A percentile compares a stretch with the other conserved stretches of the same genome.
These are phyloP conservation scores for Dexiosoma caninum DNA, from an alignment of 2,888 invertebrate species.

Conservation along the genomic window DNA sequence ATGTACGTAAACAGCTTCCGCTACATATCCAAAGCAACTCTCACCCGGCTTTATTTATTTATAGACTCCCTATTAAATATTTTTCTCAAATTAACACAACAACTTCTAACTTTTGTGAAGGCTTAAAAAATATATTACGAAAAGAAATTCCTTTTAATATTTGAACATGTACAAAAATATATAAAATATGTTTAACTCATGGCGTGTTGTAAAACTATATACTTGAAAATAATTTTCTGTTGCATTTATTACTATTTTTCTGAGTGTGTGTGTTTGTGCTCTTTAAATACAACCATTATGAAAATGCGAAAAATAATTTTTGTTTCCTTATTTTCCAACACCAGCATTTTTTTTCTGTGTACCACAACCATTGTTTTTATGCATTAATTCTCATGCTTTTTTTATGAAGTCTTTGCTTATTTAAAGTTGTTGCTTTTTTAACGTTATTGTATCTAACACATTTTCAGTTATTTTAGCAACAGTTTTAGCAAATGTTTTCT, in stretches of 20 bases:
- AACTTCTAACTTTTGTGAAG: not conserved
- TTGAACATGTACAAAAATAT: too few species aligned
- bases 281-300: slow-evolving; percentile 43
- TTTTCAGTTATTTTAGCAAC: slow-evolving; percentile 50
- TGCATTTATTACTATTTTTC: slow-evolving; percentile 28
- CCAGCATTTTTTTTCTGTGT: slow-evolving; percentile 27
- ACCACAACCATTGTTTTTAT: slow-evolving; percentile 17
- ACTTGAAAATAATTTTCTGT: slow-evolving; percentile 27
- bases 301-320: slow-evolving; percentile 29
- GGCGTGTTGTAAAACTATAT: not conserved
- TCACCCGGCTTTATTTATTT: too few species aligned
- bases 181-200: not conserved
- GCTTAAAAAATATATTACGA: not conserved
- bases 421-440: not conserved
- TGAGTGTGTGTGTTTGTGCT: too few species aligned
- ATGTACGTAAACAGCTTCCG: too few species aligned
- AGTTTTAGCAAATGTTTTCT: slow-evolving; percentile 31
- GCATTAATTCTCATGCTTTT: slow-evolving; percentile 31
- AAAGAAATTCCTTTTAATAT: not conserved
- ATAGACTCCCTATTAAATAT: not conserved
- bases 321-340: slow-evolving; percentile 12
- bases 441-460: slow-evolving; percentile 20
- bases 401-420: slow-evolving; percentile 10
- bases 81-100: not conserved
- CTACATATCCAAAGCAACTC: too few species aligned